phyloP scores from a whole-genome alignment of 2,888 invertebrate species.

The Apamea sordens region DNA sequence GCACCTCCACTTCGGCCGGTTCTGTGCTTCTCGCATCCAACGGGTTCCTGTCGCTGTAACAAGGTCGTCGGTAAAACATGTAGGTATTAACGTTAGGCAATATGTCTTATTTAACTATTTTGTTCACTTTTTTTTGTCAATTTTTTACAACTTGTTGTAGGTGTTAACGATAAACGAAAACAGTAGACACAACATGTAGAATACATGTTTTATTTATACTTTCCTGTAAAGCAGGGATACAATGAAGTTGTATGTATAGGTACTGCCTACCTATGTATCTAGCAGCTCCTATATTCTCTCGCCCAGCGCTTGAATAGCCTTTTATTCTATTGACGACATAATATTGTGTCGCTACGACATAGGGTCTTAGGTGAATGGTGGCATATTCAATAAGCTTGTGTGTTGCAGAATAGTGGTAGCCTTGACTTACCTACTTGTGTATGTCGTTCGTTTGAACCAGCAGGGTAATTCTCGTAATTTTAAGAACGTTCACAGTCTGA shows the following conservation, averaged over 20 bases:
- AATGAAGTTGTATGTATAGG: neutral
- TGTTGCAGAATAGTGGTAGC: neutral
- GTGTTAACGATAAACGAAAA: neutral
- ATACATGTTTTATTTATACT: neutral
- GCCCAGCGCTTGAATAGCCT: conserved; percentile 3
- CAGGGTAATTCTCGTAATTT: too few species aligned
- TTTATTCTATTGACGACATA: neutral
- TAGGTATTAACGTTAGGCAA: neutral
- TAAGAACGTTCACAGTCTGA: too few species aligned
- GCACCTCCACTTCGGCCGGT: too few species aligned
- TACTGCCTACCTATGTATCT: neutral
- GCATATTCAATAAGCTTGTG: neutral
- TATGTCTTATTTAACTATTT: neutral
- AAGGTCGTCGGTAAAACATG: neutral
- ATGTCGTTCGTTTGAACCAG: neutral
- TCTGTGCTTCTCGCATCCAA: too few species aligned
- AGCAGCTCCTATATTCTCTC: neutral
- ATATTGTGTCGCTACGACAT: neutral
- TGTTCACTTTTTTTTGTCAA: too few species aligned
- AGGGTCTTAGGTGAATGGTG: neutral
- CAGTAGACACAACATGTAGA: neutral
- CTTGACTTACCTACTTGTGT: neutral
- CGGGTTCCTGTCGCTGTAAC: too few species aligned
- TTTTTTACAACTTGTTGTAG: too few species aligned
- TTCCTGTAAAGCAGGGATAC: neutral